Conservation (phyloP, 1,140 invertebrate genomes). For the Cherax quadricarinatus region DNA sequence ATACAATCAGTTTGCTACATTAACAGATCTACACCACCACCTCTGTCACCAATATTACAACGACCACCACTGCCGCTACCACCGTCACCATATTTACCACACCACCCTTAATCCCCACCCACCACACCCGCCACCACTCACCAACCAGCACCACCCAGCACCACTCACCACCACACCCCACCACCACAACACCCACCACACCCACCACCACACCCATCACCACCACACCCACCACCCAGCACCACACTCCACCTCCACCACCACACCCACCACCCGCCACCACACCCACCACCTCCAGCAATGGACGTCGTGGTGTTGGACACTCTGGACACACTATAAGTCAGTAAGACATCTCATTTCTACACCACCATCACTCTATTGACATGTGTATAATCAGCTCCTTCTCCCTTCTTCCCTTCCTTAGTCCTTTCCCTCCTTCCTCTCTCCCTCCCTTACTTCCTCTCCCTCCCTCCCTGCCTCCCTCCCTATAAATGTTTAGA, state of each 20-base stretch:
- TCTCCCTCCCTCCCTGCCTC: not conserved
- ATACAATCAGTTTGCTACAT: no score
- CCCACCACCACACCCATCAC: not conserved
- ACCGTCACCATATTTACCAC: no score
- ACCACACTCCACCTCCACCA: not conserved
- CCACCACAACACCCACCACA: not conserved
- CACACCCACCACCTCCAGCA: not conserved
- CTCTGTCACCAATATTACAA: no score
- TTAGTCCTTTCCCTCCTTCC: not conserved
- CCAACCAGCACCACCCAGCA: no score
- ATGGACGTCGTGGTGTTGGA: not conserved
- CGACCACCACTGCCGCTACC: no score
- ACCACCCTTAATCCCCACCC: no score
- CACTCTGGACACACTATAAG: not conserved
- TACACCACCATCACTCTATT: no score
- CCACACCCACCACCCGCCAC: not conserved
- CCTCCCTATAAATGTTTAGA: not conserved
- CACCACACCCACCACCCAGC: no score
- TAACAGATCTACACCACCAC: no score
- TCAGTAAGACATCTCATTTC: not conserved
- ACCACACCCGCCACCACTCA: no score
- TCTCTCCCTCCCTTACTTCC: not conserved
- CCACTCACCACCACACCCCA: not conserved
- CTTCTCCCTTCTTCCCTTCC: not conserved
- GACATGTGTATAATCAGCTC: not conserved